Percentiles rank a stretch among this genome's conserved stretches.
Evolutionary conservation across 2,888 invertebrate species (phyloP).

Genomic region (Dryocosmus kuriphilus): DNA sequence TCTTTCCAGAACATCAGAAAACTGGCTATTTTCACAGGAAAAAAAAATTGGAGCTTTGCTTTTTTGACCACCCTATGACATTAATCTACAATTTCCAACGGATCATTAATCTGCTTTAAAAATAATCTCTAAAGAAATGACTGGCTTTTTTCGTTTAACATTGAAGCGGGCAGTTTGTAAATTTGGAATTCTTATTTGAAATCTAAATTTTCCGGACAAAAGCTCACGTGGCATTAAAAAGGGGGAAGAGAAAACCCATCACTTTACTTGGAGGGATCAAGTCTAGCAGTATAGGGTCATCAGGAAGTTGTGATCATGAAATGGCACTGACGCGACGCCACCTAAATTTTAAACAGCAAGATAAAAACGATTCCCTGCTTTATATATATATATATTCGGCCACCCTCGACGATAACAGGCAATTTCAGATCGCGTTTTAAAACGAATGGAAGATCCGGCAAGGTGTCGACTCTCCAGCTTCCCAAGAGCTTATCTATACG

Average conservation of each 20-base stretch:
- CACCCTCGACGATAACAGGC: slow-evolving; percentile 38
- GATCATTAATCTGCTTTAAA: no score
- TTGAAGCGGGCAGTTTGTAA: neutral
- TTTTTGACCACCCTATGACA: no score
- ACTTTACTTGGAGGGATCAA: neutral
- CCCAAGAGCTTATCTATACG: slow-evolving; percentile 16
- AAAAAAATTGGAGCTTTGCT: no score
- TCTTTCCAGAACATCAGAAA: no score
- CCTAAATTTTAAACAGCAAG: slow-evolving; percentile 38
- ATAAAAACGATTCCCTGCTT: slow-evolving; percentile 30
- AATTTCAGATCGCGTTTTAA: slow-evolving; percentile 39
- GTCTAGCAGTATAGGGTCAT: slow-evolving; percentile 7
- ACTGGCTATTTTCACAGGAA: no score
- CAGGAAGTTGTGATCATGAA: slow-evolving; percentile 24
- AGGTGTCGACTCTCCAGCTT: slow-evolving; percentile 24
- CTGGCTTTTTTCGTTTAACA: no score
- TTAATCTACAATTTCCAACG: no score
- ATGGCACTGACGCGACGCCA: slow-evolving; percentile 31
- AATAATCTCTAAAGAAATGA: no score
- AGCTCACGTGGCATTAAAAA: neutral
- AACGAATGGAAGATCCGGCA: slow-evolving; percentile 36
- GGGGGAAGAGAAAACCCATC: slow-evolving; percentile 1
- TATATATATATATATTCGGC: slow-evolving; percentile 38
- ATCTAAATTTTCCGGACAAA: neutral
- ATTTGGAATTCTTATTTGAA: neutral